Conservation (phyloP, 1,140 invertebrate genomes). For the Teleopsis dalmanni region DNA sequence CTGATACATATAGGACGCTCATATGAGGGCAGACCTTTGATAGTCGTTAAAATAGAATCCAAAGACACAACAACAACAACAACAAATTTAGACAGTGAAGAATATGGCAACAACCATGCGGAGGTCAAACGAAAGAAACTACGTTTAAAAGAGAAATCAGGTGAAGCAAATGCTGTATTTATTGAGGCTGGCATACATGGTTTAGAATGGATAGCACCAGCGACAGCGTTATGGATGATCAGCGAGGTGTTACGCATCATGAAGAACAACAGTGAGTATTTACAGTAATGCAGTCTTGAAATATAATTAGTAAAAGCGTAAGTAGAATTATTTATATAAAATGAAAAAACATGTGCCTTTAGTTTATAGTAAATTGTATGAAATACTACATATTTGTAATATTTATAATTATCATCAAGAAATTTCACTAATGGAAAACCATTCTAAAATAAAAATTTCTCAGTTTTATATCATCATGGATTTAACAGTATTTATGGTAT, state of each 20-base stretch:
- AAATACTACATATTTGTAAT: too few relatives aligned
- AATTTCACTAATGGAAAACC: too few relatives aligned
- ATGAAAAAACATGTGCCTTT: too few relatives aligned
- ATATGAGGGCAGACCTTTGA: conserved; percentile 62
- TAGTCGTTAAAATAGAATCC: conserved; percentile 42
- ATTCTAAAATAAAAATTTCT: too few relatives aligned
- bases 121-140: conserved; percentile 27
- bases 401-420: too few relatives aligned
- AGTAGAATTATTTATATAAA: too few relatives aligned
- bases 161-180: conserved; percentile 51
- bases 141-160: conserved; percentile 28
- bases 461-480: too few relatives aligned
- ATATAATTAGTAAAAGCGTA: too few relatives aligned
- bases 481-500: too few relatives aligned
- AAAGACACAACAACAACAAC: conserved; percentile 19
- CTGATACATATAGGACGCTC: conserved; percentile 62
- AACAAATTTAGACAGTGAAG: too few relatives aligned
- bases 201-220: conserved; percentile 78
- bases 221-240: conserved; percentile 70
- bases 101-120: conserved; percentile 11
- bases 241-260: conserved; percentile 63
- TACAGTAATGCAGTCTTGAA: neutral
- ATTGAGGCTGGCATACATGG: conserved; percentile 68
- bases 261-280: conserved; percentile 47
- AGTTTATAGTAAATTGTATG: too few relatives aligned